These are phyloP conservation scores for Cryptus viduatorius DNA, from an alignment of 2,888 invertebrate genomes.

Conservation along the genomic window DNA sequence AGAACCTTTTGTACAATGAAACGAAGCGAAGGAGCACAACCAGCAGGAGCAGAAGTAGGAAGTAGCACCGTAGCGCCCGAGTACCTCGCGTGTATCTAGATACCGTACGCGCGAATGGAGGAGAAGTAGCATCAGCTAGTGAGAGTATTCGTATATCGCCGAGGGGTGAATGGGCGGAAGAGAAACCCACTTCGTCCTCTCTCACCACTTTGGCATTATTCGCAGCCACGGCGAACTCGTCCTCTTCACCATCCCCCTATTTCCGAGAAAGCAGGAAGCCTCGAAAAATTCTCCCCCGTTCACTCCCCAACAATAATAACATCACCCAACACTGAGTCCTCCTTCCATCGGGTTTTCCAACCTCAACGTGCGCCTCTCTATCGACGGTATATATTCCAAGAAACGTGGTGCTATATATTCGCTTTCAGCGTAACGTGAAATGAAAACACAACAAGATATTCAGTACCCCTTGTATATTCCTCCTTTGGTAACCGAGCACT, in stretches of 20 bases:
- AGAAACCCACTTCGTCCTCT: constrained; percentile 47
- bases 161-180: constrained; percentile 39
- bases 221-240: constrained; percentile 28
- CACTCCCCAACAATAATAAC: constrained; percentile 36
- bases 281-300: constrained; percentile 30
- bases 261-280: constrained; percentile 24
- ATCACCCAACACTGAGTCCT: constrained; percentile 15
- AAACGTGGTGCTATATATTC: not conserved
- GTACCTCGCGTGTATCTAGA: constrained; percentile 5
- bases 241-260: constrained; percentile 22
- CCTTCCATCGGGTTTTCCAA: not conserved
- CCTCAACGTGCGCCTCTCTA: not conserved
- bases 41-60: constrained; percentile 24
- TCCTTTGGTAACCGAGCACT: not conserved
- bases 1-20: constrained; percentile 44
- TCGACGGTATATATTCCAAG: not conserved
- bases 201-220: constrained; percentile 40
- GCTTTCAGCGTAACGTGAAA: not conserved
- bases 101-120: constrained; percentile 18
- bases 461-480: not conserved
- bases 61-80: constrained; percentile 24
- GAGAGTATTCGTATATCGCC: constrained; percentile 45
- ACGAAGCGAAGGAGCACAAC: constrained; percentile 24
- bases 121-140: constrained; percentile 19
- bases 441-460: not conserved